Conservation (phyloP, 2,113 vertebrate genomes). For the Lethenteron reissneri region DNA sequence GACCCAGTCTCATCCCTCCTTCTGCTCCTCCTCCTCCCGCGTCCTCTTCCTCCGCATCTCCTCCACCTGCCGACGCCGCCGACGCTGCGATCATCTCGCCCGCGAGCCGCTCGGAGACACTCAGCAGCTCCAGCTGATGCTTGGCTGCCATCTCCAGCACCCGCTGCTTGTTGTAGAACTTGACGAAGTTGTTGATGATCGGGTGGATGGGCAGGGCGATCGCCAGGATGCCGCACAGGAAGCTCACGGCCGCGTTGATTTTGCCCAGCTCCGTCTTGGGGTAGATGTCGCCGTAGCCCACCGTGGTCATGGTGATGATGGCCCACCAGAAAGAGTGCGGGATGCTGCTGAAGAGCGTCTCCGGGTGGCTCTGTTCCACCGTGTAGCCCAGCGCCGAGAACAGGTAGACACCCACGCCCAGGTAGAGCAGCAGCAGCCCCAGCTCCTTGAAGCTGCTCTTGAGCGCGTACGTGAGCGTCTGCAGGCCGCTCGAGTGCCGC, state of each 20-base stretch:
- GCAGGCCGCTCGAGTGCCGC: conserved; percentile 70
- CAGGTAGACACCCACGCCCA: conserved; percentile 85
- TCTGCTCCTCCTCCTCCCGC: too few species aligned
- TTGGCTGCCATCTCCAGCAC: conserved; percentile 79
- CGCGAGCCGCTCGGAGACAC: neutral
- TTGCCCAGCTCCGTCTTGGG: conserved; percentile 88
- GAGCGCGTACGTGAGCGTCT: conserved; percentile 75
- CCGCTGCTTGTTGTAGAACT: conserved; percentile 82
- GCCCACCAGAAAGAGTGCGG: conserved; percentile 98
- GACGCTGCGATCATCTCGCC: too few species aligned
- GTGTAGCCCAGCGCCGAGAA: conserved; percentile 87
- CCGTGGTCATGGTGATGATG: conserved; percentile 95
- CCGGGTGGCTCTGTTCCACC: conserved; percentile 79
- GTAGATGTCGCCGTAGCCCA: conserved; percentile 89
- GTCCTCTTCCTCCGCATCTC: too few species aligned
- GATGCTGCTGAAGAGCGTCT: conserved; percentile 91
- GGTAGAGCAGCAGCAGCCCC: conserved; percentile 77
- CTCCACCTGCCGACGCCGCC: too few species aligned
- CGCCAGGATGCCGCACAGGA: conserved; percentile 79
- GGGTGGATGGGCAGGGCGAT: conserved; percentile 88
- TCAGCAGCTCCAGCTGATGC: conserved; percentile 72
- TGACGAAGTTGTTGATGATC: conserved; percentile 92
- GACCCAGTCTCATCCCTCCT: too few species aligned
- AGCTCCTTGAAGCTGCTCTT: conserved; percentile 82
- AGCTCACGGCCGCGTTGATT: conserved; percentile 82